Evolutionary conservation across 2,797 vertebrate genomes (phyloP).

Genomic region (Buceros bicornis): DNA sequence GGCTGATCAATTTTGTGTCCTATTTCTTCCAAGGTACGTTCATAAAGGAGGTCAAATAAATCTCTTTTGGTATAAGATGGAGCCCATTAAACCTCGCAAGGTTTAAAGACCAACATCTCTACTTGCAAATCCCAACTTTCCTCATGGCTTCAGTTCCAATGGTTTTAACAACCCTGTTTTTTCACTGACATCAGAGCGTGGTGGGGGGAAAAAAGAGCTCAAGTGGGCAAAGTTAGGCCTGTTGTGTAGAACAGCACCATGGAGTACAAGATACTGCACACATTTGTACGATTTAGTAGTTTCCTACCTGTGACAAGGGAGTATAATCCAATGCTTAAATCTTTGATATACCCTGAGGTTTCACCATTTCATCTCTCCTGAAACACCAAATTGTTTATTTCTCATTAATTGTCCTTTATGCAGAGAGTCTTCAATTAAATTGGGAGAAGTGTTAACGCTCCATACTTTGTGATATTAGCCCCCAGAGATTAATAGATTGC

Average conservation of each 20-base stretch:
- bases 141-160: neutral
- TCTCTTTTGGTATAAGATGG: neutral
- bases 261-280: neutral
- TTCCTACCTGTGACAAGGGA: constrained; percentile 34
- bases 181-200: neutral
- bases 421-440: constrained; percentile 76
- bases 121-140: neutral
- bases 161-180: constrained; percentile 23
- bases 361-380: constrained; percentile 68
- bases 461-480: constrained; percentile 79
- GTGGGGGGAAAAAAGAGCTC: neutral
- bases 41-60: neutral
- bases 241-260: neutral
- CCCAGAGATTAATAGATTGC: constrained; percentile 77
- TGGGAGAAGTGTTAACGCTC: constrained; percentile 68
- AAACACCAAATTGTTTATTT: constrained; percentile 77
- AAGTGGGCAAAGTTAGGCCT: neutral
- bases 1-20: neutral
- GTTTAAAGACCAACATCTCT: neutral
- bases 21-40: neutral
- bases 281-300: neutral
- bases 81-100: neutral
- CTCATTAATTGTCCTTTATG: constrained; percentile 77
- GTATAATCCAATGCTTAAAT: constrained; percentile 39
- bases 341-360: constrained; percentile 55